Evolutionary conservation across 64 coral and sea anemone genomes (phyloP).

Genomic region (Stichodactyla mertensii): DNA sequence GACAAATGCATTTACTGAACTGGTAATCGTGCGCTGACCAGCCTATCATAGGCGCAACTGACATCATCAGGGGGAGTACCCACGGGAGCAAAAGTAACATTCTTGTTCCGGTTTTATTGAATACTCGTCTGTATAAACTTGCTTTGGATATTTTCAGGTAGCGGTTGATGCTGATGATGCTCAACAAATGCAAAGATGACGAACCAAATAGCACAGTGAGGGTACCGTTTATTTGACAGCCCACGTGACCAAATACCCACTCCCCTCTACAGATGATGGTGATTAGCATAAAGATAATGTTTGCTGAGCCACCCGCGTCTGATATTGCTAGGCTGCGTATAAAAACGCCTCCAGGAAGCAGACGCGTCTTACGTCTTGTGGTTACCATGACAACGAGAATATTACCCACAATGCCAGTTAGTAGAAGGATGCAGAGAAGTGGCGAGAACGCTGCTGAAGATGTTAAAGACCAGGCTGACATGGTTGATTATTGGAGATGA

Average conservation of each 20-base stretch:
- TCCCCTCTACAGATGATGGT: constrained; percentile 34
- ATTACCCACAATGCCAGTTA: constrained; percentile 47
- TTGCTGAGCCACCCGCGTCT: constrained; percentile 37
- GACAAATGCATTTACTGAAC: constrained; percentile 52
- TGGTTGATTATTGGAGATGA: neutral
- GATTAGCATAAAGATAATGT: constrained; percentile 45
- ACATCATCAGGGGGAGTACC: constrained; percentile 36
- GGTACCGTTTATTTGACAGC: constrained; percentile 48
- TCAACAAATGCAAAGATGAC: constrained; percentile 25
- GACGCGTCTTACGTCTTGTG: constrained; percentile 28
- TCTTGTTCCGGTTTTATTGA: constrained; percentile 2
- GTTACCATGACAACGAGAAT: constrained; percentile 40
- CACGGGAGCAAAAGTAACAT: constrained; percentile 29
- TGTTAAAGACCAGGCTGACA: constrained; percentile 23
- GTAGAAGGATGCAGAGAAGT: constrained; percentile 21
- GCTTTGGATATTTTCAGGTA: constrained; percentile 50
- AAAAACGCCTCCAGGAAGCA: constrained; percentile 31
- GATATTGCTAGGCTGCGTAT: constrained; percentile 38
- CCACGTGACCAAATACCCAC: constrained; percentile 44
- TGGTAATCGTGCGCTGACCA: constrained; percentile 57
- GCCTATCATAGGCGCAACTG: constrained; percentile 46
- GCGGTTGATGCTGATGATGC: constrained; percentile 45
- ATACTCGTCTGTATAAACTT: constrained; percentile 34
- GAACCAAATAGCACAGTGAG: constrained; percentile 34
- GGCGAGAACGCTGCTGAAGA: neutral